Evolutionary conservation across 2,888 invertebrate genomes (phyloP), one percentile per base, ranked within the genome.

Genomic region (Cheilosia vernalis): DNA sequence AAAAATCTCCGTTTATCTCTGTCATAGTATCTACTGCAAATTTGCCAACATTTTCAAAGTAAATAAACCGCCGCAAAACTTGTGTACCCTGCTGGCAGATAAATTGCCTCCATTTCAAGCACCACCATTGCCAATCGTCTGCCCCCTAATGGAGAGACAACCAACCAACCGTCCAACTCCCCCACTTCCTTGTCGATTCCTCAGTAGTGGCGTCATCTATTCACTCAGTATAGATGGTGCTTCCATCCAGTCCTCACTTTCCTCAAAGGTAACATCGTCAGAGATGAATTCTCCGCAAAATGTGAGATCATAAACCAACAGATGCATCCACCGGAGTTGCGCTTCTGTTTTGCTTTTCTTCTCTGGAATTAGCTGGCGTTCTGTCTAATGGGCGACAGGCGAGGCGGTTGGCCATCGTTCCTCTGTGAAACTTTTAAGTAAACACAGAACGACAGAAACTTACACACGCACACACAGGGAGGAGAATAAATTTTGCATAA

Each of bases 401-500:
- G 24, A 53, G 27, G 19, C n/a, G 24, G 55, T 17, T 56, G 27
- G 21, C 47, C 27, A 64, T 40, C 61, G 30, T 19, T 13, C 49
- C 13, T 53, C 17, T 13, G 3, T 55, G 13, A 47, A 70, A 76
- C 33, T 81, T 72, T 58, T 63, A 40, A 77, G 77, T 81, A 81
- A 85, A 85, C 76, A 81, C 47, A 21, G 30, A 77, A 66, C 60
- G 72, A 61, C 24, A 60, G 15, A 24, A 13, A 13, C n/a, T 7
- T 13, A 9, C n/a, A 15, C n/a, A 9, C 19, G 7, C 27, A 27
- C 7, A 4, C 1, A 27, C 6, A 21, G 33, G 15, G 24, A 60
- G 9, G 1, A 86, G 84, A 87, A 88, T 87, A 88, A 88, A 88
- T 88, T 89, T 87, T 87, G 88, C 88, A 89, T 89, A 89, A 89